Evolutionary conservation across 2,888 invertebrate genomes (phyloP).

Genomic region (Drosophila barbarae): DNA sequence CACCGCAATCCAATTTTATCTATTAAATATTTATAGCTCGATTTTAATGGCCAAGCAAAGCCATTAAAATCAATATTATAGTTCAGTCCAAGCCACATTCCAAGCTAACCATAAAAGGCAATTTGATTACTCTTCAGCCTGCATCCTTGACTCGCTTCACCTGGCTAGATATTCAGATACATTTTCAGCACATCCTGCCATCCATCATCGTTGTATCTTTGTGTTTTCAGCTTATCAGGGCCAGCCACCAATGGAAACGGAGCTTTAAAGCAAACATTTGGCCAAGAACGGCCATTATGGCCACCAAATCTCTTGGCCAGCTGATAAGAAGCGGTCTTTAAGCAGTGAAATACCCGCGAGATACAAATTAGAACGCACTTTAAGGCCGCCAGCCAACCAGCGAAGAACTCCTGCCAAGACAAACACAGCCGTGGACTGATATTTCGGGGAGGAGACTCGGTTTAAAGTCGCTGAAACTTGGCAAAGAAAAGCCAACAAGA

Average conservation of each 20-base stretch:
- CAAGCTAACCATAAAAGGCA: not conserved
- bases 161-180: not conserved
- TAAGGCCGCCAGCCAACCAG: conserved; percentile 74
- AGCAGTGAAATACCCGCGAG: conserved; percentile 19
- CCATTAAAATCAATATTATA: not conserved
- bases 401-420: conserved; percentile 32
- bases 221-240: not conserved
- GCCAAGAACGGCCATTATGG: conserved; percentile 30
- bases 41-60: not conserved
- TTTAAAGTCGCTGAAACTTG: conserved; percentile 43
- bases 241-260: conserved; percentile 26
- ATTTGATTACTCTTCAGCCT: not conserved
- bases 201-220: conserved; percentile 19
- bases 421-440: conserved; percentile 19
- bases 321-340: conserved; percentile 37
- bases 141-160: not conserved
- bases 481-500: conserved; percentile 32
- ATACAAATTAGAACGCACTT: conserved; percentile 56
- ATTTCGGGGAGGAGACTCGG: conserved; percentile 58
- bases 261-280: conserved; percentile 35
- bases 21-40: not conserved
- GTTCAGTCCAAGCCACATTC: not conserved
- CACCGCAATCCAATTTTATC: not conserved
- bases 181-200: conserved; percentile 9
- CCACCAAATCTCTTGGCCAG: conserved; percentile 17